These are phyloP conservation scores for Artibeus lituratus DNA, from an alignment of 2,797 vertebrate genomes.

Conservation along the genomic window DNA sequence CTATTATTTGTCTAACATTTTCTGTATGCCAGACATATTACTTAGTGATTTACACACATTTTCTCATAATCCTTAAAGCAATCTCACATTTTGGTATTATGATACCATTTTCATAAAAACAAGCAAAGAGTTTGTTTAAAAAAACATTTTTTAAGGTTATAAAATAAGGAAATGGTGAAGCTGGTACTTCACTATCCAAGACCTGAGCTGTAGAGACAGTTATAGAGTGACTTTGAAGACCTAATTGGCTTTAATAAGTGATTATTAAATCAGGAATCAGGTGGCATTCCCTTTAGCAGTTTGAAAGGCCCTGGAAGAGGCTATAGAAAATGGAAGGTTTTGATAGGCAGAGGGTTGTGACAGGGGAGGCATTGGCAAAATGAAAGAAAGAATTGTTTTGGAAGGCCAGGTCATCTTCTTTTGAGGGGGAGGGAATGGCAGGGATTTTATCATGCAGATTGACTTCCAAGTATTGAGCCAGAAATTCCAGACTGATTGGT, in stretches of 20 bases:
- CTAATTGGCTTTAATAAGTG: background rate
- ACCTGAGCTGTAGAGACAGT: background rate
- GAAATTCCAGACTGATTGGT: background rate
- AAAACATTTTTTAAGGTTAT: background rate
- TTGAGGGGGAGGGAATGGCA: background rate
- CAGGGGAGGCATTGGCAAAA: background rate
- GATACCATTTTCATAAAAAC: background rate
- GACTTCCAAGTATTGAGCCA: background rate
- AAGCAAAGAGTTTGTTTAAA: background rate
- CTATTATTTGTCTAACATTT: background rate
- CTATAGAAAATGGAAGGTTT: background rate
- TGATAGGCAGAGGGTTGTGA: background rate
- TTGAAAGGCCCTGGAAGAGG: background rate
- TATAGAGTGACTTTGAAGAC: background rate
- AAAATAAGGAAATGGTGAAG: background rate
- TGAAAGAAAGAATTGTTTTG: background rate
- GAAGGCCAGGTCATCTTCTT: background rate
- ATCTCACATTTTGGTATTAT: background rate
- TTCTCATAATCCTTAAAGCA: background rate
- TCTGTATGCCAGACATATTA: background rate
- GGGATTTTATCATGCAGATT: background rate
- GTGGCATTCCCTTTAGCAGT: background rate
- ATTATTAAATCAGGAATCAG: background rate
- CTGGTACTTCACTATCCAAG: background rate
- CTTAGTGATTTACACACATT: background rate